Evolutionary conservation across 2,797 vertebrate genomes (phyloP), one percentile per base, ranked within the genome.

Genomic region (Bradypodion ventrale): DNA sequence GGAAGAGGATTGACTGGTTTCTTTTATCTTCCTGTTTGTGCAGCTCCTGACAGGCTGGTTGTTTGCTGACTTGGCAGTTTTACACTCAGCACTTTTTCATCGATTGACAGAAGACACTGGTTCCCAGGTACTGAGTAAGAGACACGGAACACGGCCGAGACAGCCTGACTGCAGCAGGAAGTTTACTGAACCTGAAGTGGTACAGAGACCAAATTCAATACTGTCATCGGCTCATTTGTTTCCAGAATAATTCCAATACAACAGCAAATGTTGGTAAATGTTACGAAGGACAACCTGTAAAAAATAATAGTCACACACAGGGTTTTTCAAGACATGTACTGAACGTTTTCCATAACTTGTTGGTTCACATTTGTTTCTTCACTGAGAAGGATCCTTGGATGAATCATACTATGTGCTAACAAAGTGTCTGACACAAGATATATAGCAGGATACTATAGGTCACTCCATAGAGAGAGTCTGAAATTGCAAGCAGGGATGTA

Each of bases 71-170:
- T 95, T 93, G 95, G 94, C 93, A 87, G 80, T 88, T 90, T 29
- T 40, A 90, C 82, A 89, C 85, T 85, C 90, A 93, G 92, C 90
- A 92, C 83, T 95, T 95, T 93, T 87, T 90, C 91, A 96, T 96
- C 94, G 95, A 96, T 95, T 96, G 95, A 92, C 94, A 96, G 90
- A 84, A 27, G 90, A 95, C 78, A 95, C 94, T 93, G 90, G 89
- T 92, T 89, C 69, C 82, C 89, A 84, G 86, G 65, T 88, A 93
- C 89, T 84, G 68, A 93, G 78, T 90, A 89, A 91, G 94, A 94
- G 86, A 65, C 80, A 91, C 78, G 6, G 89, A 92, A 77, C 63
- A 82, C 88, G 87, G n/a, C 74, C 40, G 73, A 96, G 94, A 95
- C 93, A 94, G 85, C 78, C 72, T n/a, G 85, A 80, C 93, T 94